Conservation (phyloP, 1,140 invertebrate species). For the Drosophila dunni region DNA sequence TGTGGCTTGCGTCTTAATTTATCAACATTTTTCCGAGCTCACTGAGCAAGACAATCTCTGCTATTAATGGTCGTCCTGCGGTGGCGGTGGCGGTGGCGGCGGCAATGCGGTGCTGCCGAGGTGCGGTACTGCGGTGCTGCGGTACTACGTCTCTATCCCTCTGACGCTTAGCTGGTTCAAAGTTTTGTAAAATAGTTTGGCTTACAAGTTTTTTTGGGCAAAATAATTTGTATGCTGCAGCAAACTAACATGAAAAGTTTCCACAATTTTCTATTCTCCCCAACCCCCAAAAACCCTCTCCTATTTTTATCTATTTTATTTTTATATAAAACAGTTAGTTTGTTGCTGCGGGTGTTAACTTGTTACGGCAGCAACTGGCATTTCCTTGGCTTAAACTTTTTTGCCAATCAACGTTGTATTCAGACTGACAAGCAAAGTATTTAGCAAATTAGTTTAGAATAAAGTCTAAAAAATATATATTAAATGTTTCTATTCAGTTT, state of each 20-base stretch:
- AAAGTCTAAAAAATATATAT: too few relatives aligned
- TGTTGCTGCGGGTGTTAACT: constrained; percentile 47
- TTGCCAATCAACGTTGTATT: constrained; percentile 13
- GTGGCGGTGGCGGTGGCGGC: not conserved
- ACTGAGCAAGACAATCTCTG: constrained; percentile 62
- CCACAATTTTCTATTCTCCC: constrained; percentile 29
- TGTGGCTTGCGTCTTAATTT: constrained; percentile 73
- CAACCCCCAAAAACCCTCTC: too few relatives aligned
- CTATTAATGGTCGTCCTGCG: constrained; percentile 22
- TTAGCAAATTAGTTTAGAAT: not conserved
- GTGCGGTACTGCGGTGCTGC: not conserved
- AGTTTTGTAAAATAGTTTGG: constrained; percentile 67
- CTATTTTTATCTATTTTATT: not conserved
- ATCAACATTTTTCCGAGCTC: constrained; percentile 63
- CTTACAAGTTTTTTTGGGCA: constrained; percentile 58
- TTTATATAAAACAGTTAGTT: constrained; percentile 27
- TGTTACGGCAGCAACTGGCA: constrained; percentile 27
- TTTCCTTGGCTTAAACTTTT: not conserved
- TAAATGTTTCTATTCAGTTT: too few relatives aligned
- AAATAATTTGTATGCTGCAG: constrained; percentile 79
- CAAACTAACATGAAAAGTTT: constrained; percentile 71
- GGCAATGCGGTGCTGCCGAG: not conserved
- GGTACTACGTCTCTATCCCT: not conserved
- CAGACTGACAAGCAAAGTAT: not conserved
- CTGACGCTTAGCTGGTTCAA: constrained; percentile 25